Conservation (phyloP, 30 jellyfish, hydroid and myxozoan species). For the Euphysa ruthae region DNA sequence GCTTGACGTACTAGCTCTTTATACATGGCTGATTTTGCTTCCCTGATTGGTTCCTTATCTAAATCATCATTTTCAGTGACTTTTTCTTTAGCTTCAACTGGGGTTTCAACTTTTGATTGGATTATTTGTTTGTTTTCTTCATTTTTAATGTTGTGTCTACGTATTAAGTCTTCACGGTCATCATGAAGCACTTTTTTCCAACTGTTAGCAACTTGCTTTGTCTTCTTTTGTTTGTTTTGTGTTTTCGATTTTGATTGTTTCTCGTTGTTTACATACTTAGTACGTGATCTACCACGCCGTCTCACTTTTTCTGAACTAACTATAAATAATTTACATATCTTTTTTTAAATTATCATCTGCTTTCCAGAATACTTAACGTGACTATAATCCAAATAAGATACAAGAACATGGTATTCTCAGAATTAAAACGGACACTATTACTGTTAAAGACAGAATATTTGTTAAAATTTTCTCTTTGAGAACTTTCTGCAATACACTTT, state of each 20-base stretch:
- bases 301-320: too few relatives aligned
- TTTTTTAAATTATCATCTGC: too few relatives aligned
- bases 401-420: too few relatives aligned
- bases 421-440: too few relatives aligned
- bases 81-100: not conserved
- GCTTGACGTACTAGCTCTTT: slow-evolving; percentile 43
- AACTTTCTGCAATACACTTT: too few relatives aligned
- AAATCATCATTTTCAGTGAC: not conserved
- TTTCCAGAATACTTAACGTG: too few relatives aligned
- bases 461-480: too few relatives aligned
- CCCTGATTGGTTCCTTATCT: not conserved
- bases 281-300: not conserved
- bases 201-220: not conserved
- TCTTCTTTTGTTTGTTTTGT: not conserved
- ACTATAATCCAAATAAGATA: too few relatives aligned
- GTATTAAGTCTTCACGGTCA: not conserved
- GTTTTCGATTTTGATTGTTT: too few relatives aligned
- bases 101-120: not conserved
- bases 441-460: too few relatives aligned
- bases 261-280: not conserved
- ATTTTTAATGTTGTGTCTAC: slow-evolving; percentile 3
- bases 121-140: too few relatives aligned
- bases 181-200: not conserved
- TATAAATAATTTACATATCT: too few relatives aligned
- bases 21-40: slow-evolving; percentile 53